These are phyloP conservation scores for Pygocentrus nattereri DNA, from an alignment of 2,797 vertebrate genomes.

Conservation along the genomic window DNA sequence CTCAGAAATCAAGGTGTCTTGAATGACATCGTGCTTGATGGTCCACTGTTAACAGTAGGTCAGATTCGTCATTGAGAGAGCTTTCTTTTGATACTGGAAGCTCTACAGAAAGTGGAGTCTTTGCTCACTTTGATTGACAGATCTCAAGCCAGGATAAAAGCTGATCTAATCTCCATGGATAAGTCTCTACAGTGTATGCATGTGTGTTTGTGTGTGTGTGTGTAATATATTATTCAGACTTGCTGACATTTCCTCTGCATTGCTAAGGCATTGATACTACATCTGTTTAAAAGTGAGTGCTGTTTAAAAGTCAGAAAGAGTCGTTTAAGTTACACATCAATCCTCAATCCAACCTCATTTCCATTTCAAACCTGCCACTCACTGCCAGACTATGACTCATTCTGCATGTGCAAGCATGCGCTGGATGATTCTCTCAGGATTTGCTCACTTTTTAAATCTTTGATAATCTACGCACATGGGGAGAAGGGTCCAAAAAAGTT, in stretches of 20 bases:
- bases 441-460: background rate
- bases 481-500: background rate
- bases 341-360: constrained; percentile 29
- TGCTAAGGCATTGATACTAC: constrained; percentile 23
- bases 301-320: constrained; percentile 19
- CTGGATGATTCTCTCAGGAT: background rate
- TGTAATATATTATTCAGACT: constrained; percentile 32
- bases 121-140: constrained; percentile 11
- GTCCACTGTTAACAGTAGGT: background rate
- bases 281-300: constrained; percentile 21
- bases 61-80: background rate
- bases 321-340: constrained; percentile 22
- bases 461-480: background rate
- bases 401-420: constrained; percentile 6
- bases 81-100: background rate
- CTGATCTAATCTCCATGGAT: background rate
- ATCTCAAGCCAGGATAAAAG: constrained; percentile 7
- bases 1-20: background rate
- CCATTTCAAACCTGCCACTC: constrained; percentile 46
- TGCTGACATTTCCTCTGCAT: constrained; percentile 12
- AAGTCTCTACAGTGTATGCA: background rate
- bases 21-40: background rate
- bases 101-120: background rate
- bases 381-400: constrained; percentile 12
- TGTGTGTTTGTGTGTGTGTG: background rate